A percentile compares a stretch with the other conserved stretches of the same genome.
These are phyloP conservation scores for Rhinophrynus dorsalis DNA, from an alignment of 2,797 vertebrate species.

Conservation along the genomic window DNA sequence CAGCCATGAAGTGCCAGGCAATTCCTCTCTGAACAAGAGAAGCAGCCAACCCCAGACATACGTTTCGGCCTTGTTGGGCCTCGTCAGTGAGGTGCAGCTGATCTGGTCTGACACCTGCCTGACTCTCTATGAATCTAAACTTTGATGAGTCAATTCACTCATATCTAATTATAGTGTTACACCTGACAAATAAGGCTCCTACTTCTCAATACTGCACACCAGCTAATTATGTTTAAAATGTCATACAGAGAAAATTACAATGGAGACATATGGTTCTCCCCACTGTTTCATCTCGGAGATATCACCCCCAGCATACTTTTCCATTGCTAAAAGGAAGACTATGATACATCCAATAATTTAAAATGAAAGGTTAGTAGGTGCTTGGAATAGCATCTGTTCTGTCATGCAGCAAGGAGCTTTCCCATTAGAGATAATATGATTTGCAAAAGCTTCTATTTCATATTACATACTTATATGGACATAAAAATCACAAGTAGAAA, in stretches of 20 bases:
- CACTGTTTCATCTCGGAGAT: slow-evolving; percentile 12
- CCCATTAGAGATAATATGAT: slow-evolving; percentile 36
- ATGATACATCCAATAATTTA: slow-evolving; percentile 11
- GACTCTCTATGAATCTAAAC: no score
- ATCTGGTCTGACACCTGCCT: no score
- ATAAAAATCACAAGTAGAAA: slow-evolving; percentile 37
- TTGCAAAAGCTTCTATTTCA: slow-evolving; percentile 4
- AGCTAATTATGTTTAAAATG: neutral
- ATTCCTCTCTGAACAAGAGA: no score
- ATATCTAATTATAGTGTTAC: no score
- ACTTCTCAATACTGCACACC: neutral
- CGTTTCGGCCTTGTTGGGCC: no score
- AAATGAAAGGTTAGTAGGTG: slow-evolving; percentile 36
- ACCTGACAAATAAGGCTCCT: no score
- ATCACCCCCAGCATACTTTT: slow-evolving; percentile 16
- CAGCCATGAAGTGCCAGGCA: no score
- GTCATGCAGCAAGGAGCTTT: slow-evolving; percentile 14
- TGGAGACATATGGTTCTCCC: slow-evolving; percentile 14
- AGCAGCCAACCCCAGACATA: no score
- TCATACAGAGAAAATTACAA: slow-evolving; percentile 3
- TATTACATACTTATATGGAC: neutral
- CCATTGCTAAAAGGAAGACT: slow-evolving; percentile 16
- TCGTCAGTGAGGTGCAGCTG: no score
- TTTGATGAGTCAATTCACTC: no score
- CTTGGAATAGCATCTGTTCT: slow-evolving; percentile 6